Conservation (phyloP, 1,140 invertebrate genomes). For the Galleria mellonella region DNA sequence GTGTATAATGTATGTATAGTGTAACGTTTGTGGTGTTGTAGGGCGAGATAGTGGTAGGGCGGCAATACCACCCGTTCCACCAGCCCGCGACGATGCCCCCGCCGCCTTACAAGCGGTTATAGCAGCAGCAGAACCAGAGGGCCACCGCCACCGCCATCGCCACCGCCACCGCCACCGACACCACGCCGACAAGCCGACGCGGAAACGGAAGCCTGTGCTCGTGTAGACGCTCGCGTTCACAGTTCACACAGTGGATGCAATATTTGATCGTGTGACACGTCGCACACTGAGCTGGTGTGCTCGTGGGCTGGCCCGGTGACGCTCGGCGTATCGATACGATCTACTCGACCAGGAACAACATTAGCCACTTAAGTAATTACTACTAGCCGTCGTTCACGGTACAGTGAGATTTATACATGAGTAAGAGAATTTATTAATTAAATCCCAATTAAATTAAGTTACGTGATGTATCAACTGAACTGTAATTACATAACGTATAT, state of each 20-base stretch:
- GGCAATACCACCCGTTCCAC: constrained; percentile 59
- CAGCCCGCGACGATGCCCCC: constrained; percentile 47
- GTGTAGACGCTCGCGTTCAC: constrained; percentile 28
- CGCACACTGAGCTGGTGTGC: too few relatives aligned
- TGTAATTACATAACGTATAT: neutral
- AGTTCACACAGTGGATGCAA: too few relatives aligned
- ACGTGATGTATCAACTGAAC: neutral
- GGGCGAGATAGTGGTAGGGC: constrained; percentile 49
- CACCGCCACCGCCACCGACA: constrained; percentile 8
- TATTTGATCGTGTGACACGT: constrained; percentile 17
- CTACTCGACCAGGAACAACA: constrained; percentile 4
- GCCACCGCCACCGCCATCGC: constrained; percentile 6
- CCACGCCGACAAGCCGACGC: constrained; percentile 28
- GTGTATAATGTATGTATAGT: constrained; percentile 50
- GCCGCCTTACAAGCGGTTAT: constrained; percentile 53
- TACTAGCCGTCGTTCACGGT: too few relatives aligned
- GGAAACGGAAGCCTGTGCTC: constrained; percentile 53
- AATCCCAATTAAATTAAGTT: neutral
- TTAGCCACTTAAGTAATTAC: neutral
- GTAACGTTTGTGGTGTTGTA: constrained; percentile 52
- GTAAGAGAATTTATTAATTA: constrained; percentile 12
- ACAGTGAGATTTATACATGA: constrained; percentile 40
- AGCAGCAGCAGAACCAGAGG: constrained; percentile 31
- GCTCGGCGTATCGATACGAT: neutral
- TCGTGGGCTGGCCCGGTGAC: too few relatives aligned